Evolutionary conservation across 1,140 invertebrate species (phyloP).

Genomic region (Aphaenogaster floridana): DNA sequence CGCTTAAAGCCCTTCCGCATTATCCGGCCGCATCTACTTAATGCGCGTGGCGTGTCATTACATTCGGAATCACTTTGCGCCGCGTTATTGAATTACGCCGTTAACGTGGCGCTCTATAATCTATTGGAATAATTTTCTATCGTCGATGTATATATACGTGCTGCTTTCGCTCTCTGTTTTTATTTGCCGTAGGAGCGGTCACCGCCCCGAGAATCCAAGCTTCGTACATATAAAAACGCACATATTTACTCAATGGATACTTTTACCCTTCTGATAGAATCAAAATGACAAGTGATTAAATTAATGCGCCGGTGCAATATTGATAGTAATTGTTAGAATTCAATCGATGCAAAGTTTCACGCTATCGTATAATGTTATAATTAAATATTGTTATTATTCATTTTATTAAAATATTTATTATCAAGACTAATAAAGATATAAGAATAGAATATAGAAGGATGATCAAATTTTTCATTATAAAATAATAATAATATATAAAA

Average conservation of each 20-base stretch:
- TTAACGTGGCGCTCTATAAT: constrained; percentile 66
- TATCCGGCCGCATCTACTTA: constrained; percentile 67
- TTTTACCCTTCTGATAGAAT: background rate
- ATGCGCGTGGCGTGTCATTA: constrained; percentile 71
- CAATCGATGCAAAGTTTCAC: background rate
- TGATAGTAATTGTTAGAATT: constrained; percentile 11
- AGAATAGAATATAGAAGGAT: background rate
- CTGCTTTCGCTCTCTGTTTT: constrained; percentile 17
- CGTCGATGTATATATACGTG: constrained; percentile 39
- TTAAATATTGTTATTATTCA: background rate
- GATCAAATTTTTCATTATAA: background rate
- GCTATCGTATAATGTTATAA: background rate
- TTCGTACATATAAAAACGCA: background rate
- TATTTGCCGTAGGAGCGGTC: background rate
- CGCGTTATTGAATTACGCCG: constrained; percentile 67
- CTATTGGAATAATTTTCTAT: constrained; percentile 73
- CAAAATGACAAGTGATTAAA: constrained; percentile 7
- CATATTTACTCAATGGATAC: background rate
- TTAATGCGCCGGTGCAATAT: background rate
- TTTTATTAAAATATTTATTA: background rate
- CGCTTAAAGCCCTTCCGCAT: constrained; percentile 70
- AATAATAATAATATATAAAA: background rate
- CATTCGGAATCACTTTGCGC: constrained; percentile 72
- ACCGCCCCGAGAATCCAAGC: background rate
- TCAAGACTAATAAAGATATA: background rate